These are phyloP conservation scores for Phylloscopus trochilus DNA, from an alignment of 2,113 vertebrate genomes.

Conservation along the genomic window DNA sequence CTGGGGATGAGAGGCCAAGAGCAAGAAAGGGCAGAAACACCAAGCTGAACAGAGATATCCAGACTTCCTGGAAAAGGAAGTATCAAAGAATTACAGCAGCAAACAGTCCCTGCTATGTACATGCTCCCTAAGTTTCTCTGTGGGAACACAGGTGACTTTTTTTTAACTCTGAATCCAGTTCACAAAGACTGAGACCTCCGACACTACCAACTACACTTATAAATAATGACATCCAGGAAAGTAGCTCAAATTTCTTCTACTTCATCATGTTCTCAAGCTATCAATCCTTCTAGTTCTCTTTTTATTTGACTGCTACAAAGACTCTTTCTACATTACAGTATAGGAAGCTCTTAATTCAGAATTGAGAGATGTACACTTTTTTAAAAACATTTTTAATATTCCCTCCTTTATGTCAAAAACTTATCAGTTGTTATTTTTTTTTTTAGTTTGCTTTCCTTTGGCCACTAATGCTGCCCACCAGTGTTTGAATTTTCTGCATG, in stretches of 20 bases:
- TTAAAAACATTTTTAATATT: neutral
- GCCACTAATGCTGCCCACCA: neutral
- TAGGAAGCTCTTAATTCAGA: neutral
- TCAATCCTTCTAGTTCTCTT: neutral
- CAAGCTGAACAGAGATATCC: accelerated
- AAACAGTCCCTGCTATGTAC: neutral
- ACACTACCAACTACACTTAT: neutral
- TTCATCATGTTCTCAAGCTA: neutral
- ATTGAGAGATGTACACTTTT: neutral
- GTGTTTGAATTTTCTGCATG: neutral
- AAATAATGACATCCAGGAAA: neutral
- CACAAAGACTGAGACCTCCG: neutral
- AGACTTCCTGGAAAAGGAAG: neutral
- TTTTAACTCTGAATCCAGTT: neutral
- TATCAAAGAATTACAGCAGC: neutral
- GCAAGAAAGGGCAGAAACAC: neutral
- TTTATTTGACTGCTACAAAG: neutral
- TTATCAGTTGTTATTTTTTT: neutral
- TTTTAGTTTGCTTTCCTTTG: neutral
- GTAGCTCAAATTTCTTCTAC: neutral
- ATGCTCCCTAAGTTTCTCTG: neutral
- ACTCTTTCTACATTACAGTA: neutral
- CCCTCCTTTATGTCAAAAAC: neutral
- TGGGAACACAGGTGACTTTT: neutral
- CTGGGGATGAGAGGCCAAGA: neutral